Conservation (phyloP, 1,140 invertebrate species). For the Ceratosolen fusciceps region DNA sequence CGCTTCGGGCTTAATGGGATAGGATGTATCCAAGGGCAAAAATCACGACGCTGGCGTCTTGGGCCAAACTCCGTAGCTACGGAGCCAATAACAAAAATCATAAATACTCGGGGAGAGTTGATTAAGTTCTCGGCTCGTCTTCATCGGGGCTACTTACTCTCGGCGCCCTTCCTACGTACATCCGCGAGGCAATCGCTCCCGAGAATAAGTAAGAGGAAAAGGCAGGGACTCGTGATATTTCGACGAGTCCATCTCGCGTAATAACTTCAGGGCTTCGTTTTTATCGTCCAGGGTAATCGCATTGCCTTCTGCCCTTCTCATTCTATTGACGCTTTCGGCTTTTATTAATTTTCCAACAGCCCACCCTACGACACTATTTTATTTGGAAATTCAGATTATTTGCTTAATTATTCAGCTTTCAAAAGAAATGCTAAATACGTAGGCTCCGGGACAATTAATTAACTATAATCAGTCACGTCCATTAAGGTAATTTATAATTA, state of each 20-base stretch:
- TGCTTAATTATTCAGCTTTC: too few relatives aligned
- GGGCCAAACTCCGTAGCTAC: conserved; percentile 55
- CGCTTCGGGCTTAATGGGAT: neutral
- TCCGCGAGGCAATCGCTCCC: neutral
- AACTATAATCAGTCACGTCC: too few relatives aligned
- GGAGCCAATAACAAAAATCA: conserved; percentile 70
- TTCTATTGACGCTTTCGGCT: too few relatives aligned
- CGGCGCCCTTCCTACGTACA: neutral
- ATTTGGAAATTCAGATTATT: too few relatives aligned
- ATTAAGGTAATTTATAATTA: neutral
- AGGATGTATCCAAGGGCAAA: neutral
- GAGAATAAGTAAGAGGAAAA: conserved; percentile 19
- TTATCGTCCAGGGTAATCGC: conserved; percentile 50
- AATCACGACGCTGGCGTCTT: conserved; percentile 42
- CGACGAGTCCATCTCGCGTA: conserved; percentile 61
- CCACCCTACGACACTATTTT: too few relatives aligned
- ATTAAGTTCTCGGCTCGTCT: conserved; percentile 62
- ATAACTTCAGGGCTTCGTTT: conserved; percentile 59
- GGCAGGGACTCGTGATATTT: conserved; percentile 53
- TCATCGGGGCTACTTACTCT: conserved; percentile 25
- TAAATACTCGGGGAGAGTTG: conserved; percentile 68
- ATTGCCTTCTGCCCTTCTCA: neutral
- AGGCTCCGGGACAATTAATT: too few relatives aligned
- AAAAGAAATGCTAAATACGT: too few relatives aligned
- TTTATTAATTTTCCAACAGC: too few relatives aligned